Base-by-base conservation (phyloP, 2,888 invertebrate species). In the Acanthopleura granulata region DNA sequence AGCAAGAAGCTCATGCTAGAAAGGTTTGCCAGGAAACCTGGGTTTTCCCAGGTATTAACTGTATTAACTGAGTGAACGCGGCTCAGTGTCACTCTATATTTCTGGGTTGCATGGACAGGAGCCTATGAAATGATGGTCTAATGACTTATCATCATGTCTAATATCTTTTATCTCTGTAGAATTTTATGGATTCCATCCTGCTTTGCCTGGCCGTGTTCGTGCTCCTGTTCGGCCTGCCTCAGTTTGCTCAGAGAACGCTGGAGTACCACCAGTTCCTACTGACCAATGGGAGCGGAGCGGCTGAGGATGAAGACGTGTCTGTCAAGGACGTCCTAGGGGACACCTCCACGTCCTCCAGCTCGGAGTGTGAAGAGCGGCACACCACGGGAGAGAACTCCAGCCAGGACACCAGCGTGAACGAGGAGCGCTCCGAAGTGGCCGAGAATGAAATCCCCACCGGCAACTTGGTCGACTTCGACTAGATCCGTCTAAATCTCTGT, bases 191-290 rank as follows among this genome's bases (percentile, higher is more conserved):
- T 22, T 57, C 57, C 57, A 57, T 57, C 22, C 18, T 57, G 57
- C 57, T 57, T 18, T 57, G 57, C 22, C 57, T 57, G 22, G 57
- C 57, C 6, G 57, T 57, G n/a, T 57, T 57, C 22, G 57, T 57
- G 12, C 22, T 57, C n/a, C 57, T 57, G 57, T 57, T 57, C 12
- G 57, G 57, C 22, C 57, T 57, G n/a, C 57, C 57, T 57, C 57
- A 57, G 57, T 57, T 57, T 12, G 57, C 57, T n/a, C 57, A 57
- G 57, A 3, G 57, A 57, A 57, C 57, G 1, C 18, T 57, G 57
- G 57, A 57, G n/a, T 57, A 57, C 57, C 57, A 57, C 22, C 57
- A 57, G 22, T 57, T 57, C 57, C 57, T 57, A 12, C 57, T 57
- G 57, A 57, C 57, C 18, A 57, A 57, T 22, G 57, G 57, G 18